Base-by-base conservation (phyloP, 1,140 invertebrate species). In the Oreohelix idahoensis region DNA sequence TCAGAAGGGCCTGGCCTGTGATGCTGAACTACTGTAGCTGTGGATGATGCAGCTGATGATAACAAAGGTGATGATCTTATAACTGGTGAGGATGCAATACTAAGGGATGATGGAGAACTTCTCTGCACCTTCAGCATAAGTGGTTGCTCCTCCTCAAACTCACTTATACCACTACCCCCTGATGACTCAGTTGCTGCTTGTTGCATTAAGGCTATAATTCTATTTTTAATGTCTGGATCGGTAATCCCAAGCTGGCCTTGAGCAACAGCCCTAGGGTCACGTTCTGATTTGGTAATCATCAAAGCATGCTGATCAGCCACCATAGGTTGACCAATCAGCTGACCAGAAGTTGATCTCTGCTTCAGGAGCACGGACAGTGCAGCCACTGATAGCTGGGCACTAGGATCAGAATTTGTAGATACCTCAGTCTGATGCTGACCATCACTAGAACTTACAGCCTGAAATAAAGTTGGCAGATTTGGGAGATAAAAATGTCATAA, bases 331-430 rank as follows among this genome's bases (percentile, higher is more conserved):
- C 85, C 85, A 36, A 86, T 86, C 45, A 86, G 81, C n/a, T 83
- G 83, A 58, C 75, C 73, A 32, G 80, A 39, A 38, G 78, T 36
- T 10, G 81, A 80, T 10, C 89, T 69, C 70, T 90, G 88, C 78
- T 90, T 90, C 42, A 89, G 86, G 26, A 90, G 84, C 83, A 88
- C 83, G 36, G 89, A 89, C 66, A 90, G 84, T 10, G 89, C 89
- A 11, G 87, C 87, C 83, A 90, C 88, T 15, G 89, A 90, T 0
- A 87, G 81, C 63, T 88, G 86, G 51, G 78, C 32, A 29, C 45
- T 39, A 10, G 83, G 71, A 26, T 84, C 83, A 63, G 49, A 80
- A 29, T 71, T 45, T n/a, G n/a, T n/a, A n/a, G n/a, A n/a, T n/a
- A n/a, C n/a, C n/a, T n/a, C n/a, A n/a, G n/a, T n/a, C n/a, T n/a